A percentile compares a stretch with the other conserved stretches of the same genome.
phyloP scores from a whole-genome alignment of 2,113 vertebrate species.

The Zapornia atra region DNA sequence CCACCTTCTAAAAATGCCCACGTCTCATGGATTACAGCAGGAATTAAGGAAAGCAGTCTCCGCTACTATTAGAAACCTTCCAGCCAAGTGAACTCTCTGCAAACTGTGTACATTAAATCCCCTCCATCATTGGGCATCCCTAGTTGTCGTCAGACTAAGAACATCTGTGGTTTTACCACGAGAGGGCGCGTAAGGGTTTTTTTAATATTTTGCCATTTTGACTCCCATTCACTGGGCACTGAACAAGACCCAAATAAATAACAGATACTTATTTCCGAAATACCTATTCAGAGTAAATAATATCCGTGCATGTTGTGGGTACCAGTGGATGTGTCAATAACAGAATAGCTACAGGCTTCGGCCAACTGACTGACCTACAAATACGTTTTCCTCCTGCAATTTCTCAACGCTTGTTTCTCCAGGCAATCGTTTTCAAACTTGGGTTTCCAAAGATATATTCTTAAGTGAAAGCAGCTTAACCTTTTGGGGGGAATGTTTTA shows the following conservation, averaged over 20 bases:
- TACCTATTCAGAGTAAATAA: neutral
- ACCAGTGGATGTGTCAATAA: neutral
- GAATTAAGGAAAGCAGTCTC: neutral
- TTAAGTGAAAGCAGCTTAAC: constrained; percentile 26
- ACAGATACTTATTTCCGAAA: neutral
- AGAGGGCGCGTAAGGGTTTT: constrained; percentile 71
- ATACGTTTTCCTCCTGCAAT: neutral
- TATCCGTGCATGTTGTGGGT: neutral
- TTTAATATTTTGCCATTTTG: constrained; percentile 18
- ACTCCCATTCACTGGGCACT: neutral
- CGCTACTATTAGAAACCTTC: neutral
- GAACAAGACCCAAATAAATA: neutral
- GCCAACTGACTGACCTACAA: neutral
- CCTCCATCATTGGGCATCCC: neutral
- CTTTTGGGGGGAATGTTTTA: neutral
- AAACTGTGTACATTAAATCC: neutral
- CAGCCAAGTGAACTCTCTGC: neutral
- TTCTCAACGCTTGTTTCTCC: constrained; percentile 7
- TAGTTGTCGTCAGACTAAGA: neutral
- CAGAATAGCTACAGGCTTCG: neutral
- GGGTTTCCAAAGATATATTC: constrained; percentile 10
- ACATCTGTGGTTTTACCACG: constrained; percentile 33
- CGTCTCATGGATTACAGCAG: neutral
- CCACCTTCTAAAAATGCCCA: neutral
- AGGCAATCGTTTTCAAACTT: neutral